Conservation (phyloP, 2,888 invertebrate species). For the Saturnia japonica region DNA sequence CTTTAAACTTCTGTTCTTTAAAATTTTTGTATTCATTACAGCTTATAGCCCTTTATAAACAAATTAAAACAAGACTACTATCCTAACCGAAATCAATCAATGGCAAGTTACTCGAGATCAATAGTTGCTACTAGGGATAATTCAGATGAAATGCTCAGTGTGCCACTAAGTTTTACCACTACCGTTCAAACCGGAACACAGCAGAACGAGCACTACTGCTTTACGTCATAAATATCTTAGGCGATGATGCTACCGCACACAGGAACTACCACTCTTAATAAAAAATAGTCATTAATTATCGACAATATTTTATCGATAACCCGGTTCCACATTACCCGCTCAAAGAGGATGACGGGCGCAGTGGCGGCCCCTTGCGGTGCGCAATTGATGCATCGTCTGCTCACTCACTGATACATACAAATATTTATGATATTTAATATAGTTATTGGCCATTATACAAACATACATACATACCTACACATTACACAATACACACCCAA, state of each 20-base stretch:
- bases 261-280: neutral
- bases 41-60: neutral
- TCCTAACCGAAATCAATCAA: neutral
- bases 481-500: neutral
- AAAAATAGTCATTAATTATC: neutral
- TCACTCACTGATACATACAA: slow-evolving; percentile 50
- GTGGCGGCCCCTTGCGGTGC: slow-evolving; percentile 72
- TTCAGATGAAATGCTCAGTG: no score
- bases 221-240: no score
- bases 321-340: neutral
- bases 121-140: no score
- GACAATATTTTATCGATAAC: slow-evolving; percentile 14
- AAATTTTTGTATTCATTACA: neutral
- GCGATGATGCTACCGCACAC: no score
- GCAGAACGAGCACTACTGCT: no score
- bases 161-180: no score
- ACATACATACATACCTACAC: no score
- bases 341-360: slow-evolving; percentile 45
- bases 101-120: no score
- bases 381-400: slow-evolving; percentile 76
- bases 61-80: neutral
- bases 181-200: no score
- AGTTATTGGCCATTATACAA: slow-evolving; percentile 18
- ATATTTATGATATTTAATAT: slow-evolving; percentile 35
- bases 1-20: no score